phyloP scores from a whole-genome alignment of 2,113 vertebrate species.

The Pavo muticus region DNA sequence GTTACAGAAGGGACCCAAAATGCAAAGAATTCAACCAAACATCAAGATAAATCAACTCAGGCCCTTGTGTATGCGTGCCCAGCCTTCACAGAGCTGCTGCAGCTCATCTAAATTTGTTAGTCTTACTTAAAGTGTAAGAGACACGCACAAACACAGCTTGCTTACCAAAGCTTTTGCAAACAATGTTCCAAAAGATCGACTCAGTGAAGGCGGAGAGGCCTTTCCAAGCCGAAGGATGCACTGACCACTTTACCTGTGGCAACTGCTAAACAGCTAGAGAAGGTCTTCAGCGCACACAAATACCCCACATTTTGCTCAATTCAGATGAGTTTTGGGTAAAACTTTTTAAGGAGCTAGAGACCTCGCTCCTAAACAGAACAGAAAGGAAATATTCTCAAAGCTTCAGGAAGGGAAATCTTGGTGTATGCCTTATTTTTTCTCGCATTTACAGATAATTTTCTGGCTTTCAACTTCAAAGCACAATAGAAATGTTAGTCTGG shows the following conservation, averaged over 20 bases:
- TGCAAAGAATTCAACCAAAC: constrained; percentile 81
- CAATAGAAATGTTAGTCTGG: neutral
- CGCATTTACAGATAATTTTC: neutral
- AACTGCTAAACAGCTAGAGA: neutral
- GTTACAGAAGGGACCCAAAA: constrained; percentile 82
- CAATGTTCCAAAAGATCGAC: neutral
- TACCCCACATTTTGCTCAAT: neutral
- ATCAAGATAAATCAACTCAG: constrained; percentile 82
- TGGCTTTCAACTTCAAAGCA: neutral
- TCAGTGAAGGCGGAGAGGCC: neutral
- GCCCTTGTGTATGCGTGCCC: constrained; percentile 30
- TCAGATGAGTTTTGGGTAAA: neutral
- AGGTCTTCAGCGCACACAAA: neutral
- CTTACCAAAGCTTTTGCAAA: constrained; percentile 10
- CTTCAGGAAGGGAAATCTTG: neutral
- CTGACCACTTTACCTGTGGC: neutral
- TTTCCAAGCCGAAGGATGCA: neutral
- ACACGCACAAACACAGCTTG: neutral
- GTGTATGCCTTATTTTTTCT: neutral
- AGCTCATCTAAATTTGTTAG: constrained; percentile 59
- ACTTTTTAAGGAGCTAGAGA: neutral
- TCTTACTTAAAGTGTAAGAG: constrained; percentile 10
- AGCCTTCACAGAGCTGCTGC: constrained; percentile 25
- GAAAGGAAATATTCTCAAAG: neutral
- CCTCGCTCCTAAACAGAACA: neutral